Percentiles rank a stretch among this genome's conserved stretches.
Evolutionary conservation across 2,113 vertebrate species (phyloP).

Genomic region (Eclectus roratus): DNA sequence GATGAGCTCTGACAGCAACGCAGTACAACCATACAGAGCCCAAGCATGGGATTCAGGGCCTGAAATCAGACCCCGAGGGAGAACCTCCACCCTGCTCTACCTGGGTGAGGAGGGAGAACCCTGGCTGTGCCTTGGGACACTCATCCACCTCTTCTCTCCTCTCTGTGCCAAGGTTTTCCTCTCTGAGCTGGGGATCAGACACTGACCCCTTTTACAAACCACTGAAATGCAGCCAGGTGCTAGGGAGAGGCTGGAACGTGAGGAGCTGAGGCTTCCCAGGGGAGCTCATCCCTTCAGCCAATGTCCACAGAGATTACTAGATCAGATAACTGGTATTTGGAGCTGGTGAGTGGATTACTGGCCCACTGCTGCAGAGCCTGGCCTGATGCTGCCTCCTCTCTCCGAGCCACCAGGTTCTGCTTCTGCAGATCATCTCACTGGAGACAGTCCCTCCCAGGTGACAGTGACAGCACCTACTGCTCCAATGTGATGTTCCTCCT

Average conservation of each 20-base stretch:
- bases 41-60: background rate
- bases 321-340: conserved; percentile 22
- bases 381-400: background rate
- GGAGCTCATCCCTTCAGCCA: conserved; percentile 12
- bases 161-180: rapidly evolving
- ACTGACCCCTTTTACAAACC: background rate
- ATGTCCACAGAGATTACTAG: background rate
- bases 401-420: background rate
- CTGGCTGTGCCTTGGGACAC: rapidly evolving
- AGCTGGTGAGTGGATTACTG: background rate
- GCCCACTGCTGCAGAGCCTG: background rate
- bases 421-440: background rate
- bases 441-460: background rate
- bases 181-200: background rate
- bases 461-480: background rate
- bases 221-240: background rate
- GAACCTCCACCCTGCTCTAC: background rate
- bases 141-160: background rate
- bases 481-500: rapidly evolving
- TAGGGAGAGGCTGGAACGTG: background rate
- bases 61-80: background rate
- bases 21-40: background rate
- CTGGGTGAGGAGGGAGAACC: background rate
- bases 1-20: background rate
- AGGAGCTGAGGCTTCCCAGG: background rate